Conservation (phyloP, 2,113 vertebrate genomes). For the Asarcornis scutulata region DNA sequence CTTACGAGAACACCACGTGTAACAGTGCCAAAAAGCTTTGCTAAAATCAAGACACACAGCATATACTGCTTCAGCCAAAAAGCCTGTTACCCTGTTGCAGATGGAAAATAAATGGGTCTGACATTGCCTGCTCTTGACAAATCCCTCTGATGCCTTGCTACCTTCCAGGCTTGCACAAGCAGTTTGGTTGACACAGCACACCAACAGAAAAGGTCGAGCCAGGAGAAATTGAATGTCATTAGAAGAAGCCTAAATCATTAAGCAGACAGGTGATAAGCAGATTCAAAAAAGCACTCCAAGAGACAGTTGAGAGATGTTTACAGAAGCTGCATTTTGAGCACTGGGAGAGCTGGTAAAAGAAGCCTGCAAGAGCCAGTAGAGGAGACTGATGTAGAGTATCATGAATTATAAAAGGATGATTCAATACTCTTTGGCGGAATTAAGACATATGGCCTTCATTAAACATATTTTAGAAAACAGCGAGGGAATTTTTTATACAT, state of each 20-base stretch:
- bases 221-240: neutral
- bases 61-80: neutral
- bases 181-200: neutral
- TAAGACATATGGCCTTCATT: slow-evolving; percentile 35
- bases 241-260: neutral
- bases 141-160: neutral
- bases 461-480: neutral
- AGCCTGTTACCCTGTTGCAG: neutral
- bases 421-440: slow-evolving; percentile 26
- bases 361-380: neutral
- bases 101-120: neutral
- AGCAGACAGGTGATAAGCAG: neutral
- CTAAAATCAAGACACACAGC: neutral
- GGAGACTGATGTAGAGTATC: neutral
- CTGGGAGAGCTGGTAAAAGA: neutral
- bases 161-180: neutral
- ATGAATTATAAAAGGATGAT: slow-evolving; percentile 24
- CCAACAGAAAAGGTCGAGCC: neutral
- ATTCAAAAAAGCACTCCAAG: neutral
- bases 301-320: neutral
- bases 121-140: neutral
- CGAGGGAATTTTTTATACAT: neutral
- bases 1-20: neutral
- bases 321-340: neutral
- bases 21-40: neutral